Evolutionary conservation across 92 coral and sea anemone genomes (phyloP), one percentile per base, ranked within the genome.

Genomic region (Virgularia gustaviana): DNA sequence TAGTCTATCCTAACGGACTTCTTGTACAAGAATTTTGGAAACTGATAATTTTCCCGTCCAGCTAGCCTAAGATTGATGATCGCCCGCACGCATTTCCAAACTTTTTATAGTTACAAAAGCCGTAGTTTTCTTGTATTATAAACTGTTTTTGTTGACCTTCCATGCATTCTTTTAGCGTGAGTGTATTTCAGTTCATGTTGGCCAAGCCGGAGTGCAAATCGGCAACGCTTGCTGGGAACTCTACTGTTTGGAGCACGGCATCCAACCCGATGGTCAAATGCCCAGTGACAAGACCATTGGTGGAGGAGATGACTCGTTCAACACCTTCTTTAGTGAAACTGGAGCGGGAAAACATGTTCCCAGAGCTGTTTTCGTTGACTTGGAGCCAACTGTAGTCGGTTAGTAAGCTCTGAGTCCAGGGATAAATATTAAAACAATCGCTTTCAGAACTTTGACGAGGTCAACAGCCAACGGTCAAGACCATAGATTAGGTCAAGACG

Each of bases 141-240:
- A 6, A 11, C 25, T 16, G 49, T 36, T n/a, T 62, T 62, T 36
- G 12, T 63, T 20, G 15, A 59, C 2, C 2, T 68, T 33, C 34
- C 36, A 9, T 49, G 28, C 36, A 57, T 47, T 45, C 33, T 37
- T 75, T 28, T 58, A 90, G 97, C 90, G 97, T 83, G 95, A 91
- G 87, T 91, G 95, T 54, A 87, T 91, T 78, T 91, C 97, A 56
- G 82, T 88, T 65, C 97, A 91, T 59, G 90, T 91, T 31, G 97
- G 97, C 71, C 95, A 91, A 71, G 89, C 97, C 25, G 97, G 97
- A 38, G 96, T 88, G 15, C 97, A 90, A 75, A 88, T 90, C 64
- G 97, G 97, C 19, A 90, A 90, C 55, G 94, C 90, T 15, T 91
- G 97, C 63, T 91, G 97, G 97, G 97, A 91, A 75, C 73, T 91